Percentiles rank a stretch among this genome's conserved stretches.
Conservation (phyloP, 1,140 invertebrate species). For the Psix sp. region DNA sequence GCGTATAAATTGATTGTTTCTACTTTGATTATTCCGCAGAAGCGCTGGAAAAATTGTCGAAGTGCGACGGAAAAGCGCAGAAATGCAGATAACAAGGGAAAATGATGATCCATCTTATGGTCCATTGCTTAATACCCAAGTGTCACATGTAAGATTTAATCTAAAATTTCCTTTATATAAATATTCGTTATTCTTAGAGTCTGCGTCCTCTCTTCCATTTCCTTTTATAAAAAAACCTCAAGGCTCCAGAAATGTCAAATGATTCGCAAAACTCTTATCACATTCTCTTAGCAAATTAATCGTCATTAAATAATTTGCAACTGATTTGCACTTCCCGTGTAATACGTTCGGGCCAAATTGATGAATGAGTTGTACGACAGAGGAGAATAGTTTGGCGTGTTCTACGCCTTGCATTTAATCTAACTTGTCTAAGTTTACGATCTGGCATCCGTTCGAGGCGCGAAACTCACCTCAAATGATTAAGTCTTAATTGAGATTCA, state of each 20-base stretch:
- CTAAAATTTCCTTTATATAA: slow-evolving; percentile 47
- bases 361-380: slow-evolving; percentile 72
- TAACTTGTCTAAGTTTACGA: slow-evolving; percentile 75
- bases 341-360: slow-evolving; percentile 70
- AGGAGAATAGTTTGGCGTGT: slow-evolving; percentile 64
- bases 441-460: slow-evolving; percentile 23
- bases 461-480: slow-evolving; percentile 2
- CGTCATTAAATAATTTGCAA: slow-evolving; percentile 52
- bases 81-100: slow-evolving; percentile 55
- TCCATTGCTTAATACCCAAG: slow-evolving; percentile 62
- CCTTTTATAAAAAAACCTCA: slow-evolving; percentile 15
- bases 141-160: slow-evolving; percentile 57
- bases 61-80: slow-evolving; percentile 43
- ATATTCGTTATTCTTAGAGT: slow-evolving; percentile 11
- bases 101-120: slow-evolving; percentile 63
- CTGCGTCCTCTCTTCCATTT: background rate
- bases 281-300: slow-evolving; percentile 17
- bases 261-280: background rate
- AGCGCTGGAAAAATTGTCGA: slow-evolving; percentile 32
- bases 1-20: slow-evolving; percentile 31
- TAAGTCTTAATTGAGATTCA: too few relatives aligned
- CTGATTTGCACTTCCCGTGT: slow-evolving; percentile 57
- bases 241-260: background rate
- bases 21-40: slow-evolving; percentile 38
- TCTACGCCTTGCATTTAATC: slow-evolving; percentile 66